Evolutionary conservation across 1,140 invertebrate genomes (phyloP).

Genomic region (Palaemon carinicauda): DNA sequence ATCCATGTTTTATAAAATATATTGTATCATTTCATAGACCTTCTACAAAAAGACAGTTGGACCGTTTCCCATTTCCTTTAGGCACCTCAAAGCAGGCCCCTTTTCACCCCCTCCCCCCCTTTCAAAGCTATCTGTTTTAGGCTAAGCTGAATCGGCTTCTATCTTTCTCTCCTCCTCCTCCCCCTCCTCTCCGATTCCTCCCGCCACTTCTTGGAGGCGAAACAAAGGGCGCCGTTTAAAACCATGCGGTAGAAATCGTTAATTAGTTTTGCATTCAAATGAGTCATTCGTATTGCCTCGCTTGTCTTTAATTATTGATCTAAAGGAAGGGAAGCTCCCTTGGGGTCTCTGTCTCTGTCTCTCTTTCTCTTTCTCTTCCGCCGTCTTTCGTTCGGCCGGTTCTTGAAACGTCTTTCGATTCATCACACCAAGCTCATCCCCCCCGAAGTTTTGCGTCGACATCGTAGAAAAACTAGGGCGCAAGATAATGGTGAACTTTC

Average conservation of each 20-base stretch:
- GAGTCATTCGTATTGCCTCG: slow-evolving; percentile 54
- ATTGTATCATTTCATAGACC: background rate
- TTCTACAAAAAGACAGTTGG: background rate
- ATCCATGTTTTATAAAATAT: background rate
- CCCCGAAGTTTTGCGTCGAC: too few species aligned
- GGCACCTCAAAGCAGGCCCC: background rate
- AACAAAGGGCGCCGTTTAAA: slow-evolving; percentile 43
- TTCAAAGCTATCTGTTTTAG: background rate
- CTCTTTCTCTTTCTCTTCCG: slow-evolving; percentile 13
- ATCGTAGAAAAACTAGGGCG: too few species aligned
- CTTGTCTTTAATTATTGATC: slow-evolving; percentile 56
- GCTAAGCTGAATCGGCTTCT: background rate
- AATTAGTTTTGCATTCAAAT: slow-evolving; percentile 57
- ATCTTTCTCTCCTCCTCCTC: background rate
- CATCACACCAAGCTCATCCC: background rate
- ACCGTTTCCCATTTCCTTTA: background rate
- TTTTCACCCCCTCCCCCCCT: background rate
- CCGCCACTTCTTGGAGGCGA: slow-evolving; percentile 7
- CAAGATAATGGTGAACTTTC: too few species aligned
- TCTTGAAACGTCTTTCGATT: background rate
- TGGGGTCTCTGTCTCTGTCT: slow-evolving; percentile 3
- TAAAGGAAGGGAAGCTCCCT: slow-evolving; percentile 27
- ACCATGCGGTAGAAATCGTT: slow-evolving; percentile 48
- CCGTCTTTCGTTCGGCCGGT: background rate
- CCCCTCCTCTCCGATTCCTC: background rate